Evolutionary conservation across 2,113 vertebrate genomes (phyloP), one percentile per base, ranked within the genome.

Genomic region (Aphyosemion australe): DNA sequence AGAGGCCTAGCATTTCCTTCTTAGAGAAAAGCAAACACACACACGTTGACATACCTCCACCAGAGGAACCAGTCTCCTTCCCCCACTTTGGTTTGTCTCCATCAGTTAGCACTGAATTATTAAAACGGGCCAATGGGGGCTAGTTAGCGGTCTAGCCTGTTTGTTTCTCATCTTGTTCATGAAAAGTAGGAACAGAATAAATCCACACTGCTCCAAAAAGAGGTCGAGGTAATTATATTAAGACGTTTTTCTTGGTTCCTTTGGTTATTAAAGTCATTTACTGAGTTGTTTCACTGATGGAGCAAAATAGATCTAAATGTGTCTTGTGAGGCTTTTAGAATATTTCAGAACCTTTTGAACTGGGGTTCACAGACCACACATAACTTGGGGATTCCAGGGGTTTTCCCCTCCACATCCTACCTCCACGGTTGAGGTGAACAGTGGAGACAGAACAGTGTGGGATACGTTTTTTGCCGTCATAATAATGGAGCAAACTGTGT

Each of bases 341-440:
- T n/a, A 52, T 20, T 45, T 32, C 9, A 9, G n/a, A 14, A 43
- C 69, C 48, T 65, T 42, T 31, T 73, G 39, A 69, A 65, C 14
- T 26, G 69, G 72, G 84, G 67, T 84, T 63, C 74, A 63, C 49
- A 48, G 79, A 77, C 82, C 85, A 86, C 85, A 87, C 82, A 85
- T 74, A 75, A 74, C 62, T 65, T 0, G 16, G 78, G 74, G 81
- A 67, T 85, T 87, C 61, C 62, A 75, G 64, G 64, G 83, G 83
- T 47, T 5, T 82, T 89, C 79, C 61, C 87, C 78, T 83, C 59
- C 41, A 71, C 65, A 68, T 82, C 69, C 78, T 55, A 85, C 80
- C 46, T 87, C 77, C 84, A 89, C 10, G 84, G 66, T 88, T 87
- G 89, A 85, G 81, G 78, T 85, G 74, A 76, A 59, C 46, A 76